Evolutionary conservation across 2,888 invertebrate genomes (phyloP).

Genomic region (Mongoloraphidia duomilia): DNA sequence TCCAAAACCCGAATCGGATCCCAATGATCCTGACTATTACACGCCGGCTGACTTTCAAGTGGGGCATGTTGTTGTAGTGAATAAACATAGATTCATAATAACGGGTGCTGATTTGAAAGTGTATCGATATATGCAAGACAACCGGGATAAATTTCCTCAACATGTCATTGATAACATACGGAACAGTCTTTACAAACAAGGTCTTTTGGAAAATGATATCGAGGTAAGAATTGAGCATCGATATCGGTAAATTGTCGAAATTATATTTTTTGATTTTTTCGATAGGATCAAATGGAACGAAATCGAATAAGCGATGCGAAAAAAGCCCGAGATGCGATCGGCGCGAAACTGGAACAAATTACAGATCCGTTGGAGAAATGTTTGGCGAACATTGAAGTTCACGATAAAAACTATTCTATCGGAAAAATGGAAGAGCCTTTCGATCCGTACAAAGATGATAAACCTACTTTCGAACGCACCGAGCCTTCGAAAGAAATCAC

Average conservation of each 20-base stretch:
- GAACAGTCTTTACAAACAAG: constrained; percentile 50
- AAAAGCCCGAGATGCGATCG: constrained; percentile 22
- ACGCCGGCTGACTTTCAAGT: constrained; percentile 67
- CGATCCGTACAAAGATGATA: no score
- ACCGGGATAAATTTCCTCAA: constrained; percentile 54
- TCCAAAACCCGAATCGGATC: constrained; percentile 51
- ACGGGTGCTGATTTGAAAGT: constrained; percentile 65
- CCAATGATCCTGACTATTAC: constrained; percentile 59
- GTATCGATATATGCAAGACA: constrained; percentile 58
- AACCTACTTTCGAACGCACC: no score
- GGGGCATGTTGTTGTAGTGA: constrained; percentile 56
- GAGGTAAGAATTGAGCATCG: constrained; percentile 21
- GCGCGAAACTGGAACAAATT: constrained; percentile 15
- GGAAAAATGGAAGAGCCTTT: neutral
- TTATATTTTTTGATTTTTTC: neutral
- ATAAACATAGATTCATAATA: constrained; percentile 61
- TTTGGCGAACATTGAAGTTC: constrained; percentile 19
- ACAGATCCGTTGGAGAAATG: constrained; percentile 25
- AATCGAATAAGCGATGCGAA: constrained; percentile 20
- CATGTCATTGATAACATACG: constrained; percentile 51
- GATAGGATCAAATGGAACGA: constrained; percentile 22
- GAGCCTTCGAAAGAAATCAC: no score
- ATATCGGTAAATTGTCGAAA: neutral
- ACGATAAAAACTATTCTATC: constrained; percentile 8
- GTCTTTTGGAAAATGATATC: constrained; percentile 44